These are phyloP conservation scores for Lepus americanus DNA, from an alignment of 2,113 vertebrate species.

Conservation along the genomic window DNA sequence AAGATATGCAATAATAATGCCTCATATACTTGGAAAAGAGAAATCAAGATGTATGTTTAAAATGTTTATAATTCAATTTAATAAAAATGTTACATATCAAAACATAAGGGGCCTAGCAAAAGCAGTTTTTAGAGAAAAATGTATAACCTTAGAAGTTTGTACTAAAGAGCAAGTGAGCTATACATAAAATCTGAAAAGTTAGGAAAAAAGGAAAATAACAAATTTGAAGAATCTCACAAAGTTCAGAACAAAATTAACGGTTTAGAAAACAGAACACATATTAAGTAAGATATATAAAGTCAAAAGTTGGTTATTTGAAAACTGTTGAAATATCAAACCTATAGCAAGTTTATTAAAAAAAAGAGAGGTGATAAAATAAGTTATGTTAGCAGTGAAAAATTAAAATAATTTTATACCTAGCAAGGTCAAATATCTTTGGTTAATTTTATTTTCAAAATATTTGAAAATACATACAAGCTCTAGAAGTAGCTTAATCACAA, in stretches of 20 bases:
- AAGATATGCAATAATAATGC: background rate
- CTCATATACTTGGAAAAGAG: too few relatives aligned
- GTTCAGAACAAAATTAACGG: background rate
- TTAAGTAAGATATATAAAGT: background rate
- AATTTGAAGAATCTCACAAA: background rate
- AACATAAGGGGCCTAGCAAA: background rate
- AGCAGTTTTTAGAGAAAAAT: background rate
- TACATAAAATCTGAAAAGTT: background rate
- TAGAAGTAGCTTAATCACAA: background rate
- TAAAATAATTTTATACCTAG: background rate
- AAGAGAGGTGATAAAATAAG: background rate
- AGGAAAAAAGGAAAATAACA: background rate
- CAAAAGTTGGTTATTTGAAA: background rate
- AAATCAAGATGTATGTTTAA: too few relatives aligned
- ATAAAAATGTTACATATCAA: background rate
- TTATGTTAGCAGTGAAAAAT: background rate
- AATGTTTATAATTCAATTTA: too few relatives aligned
- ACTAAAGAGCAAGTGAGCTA: background rate
- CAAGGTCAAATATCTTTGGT: background rate
- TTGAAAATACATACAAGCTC: background rate
- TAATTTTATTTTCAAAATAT: constrained; percentile 21
- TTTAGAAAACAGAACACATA: background rate
- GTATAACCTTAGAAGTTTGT: background rate
- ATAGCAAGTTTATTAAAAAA: constrained; percentile 4
- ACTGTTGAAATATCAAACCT: background rate